These are phyloP conservation scores for Actinostola sp. DNA, from an alignment of 92 coral and sea anemone genomes.

Conservation along the genomic window DNA sequence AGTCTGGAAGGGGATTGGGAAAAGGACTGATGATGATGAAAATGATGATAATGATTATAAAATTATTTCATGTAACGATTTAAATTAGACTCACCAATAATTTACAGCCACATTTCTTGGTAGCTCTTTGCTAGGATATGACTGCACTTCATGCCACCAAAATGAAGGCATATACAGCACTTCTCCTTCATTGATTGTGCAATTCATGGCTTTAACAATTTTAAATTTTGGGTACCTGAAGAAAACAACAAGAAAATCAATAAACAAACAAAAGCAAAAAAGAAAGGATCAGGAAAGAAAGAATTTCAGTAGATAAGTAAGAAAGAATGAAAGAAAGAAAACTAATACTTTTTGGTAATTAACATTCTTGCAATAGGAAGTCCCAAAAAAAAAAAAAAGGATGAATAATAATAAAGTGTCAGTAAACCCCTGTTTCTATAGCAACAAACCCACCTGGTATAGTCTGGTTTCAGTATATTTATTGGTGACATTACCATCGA, in stretches of 20 bases:
- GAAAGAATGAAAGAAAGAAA: not conserved
- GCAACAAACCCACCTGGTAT: constrained; percentile 41
- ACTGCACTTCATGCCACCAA: constrained; percentile 97
- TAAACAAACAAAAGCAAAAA: not conserved
- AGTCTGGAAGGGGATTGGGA: too few species aligned
- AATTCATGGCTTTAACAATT: constrained; percentile 72
- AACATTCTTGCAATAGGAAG: too few species aligned
- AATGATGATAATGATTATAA: too few species aligned
- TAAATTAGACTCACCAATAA: constrained; percentile 88
- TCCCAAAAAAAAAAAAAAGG: too few species aligned
- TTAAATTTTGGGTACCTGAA: constrained; percentile 74
- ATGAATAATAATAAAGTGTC: too few species aligned
- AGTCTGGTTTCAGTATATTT: constrained; percentile 81
- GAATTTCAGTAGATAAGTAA: not conserved
- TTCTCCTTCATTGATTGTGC: constrained; percentile 86
- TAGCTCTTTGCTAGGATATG: constrained; percentile 55
- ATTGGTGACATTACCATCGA: constrained; percentile 95
- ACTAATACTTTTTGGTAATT: too few species aligned
- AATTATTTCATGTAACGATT: too few species aligned
- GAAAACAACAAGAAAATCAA: not conserved
- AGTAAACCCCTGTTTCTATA: too few species aligned
- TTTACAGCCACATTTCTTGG: constrained; percentile 80
- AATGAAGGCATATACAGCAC: constrained; percentile 88
- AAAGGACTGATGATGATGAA: too few species aligned
- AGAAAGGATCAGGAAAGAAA: not conserved